These are phyloP conservation scores for Antedon mediterranea DNA, from an alignment of 53 echinoderm and acorn worm species.

Conservation along the genomic window DNA sequence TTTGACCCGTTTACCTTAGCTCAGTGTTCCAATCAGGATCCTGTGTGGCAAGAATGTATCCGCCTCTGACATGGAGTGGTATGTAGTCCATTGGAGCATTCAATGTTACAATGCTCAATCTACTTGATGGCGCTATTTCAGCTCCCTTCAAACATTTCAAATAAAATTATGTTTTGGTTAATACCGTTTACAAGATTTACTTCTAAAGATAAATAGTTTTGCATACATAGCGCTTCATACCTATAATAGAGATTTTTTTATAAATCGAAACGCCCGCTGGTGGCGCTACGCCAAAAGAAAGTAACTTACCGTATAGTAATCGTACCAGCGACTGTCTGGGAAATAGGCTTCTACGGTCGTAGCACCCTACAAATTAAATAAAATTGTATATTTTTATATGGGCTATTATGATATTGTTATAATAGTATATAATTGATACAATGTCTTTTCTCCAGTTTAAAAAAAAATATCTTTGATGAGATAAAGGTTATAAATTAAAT, in stretches of 20 bases:
- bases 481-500: background rate
- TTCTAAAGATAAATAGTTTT: too few species aligned
- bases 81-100: slow-evolving; percentile 30
- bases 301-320: slow-evolving; percentile 53
- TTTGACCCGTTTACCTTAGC: slow-evolving; percentile 2
- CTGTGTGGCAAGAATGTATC: slow-evolving; percentile 24
- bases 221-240: too few species aligned
- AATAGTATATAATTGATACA: too few species aligned
- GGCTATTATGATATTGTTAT: too few species aligned
- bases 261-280: too few species aligned
- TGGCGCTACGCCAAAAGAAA: too few species aligned
- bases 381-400: too few species aligned
- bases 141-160: background rate
- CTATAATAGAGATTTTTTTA: too few species aligned
- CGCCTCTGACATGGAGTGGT: slow-evolving; percentile 24
- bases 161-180: too few species aligned
- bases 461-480: background rate
- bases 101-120: background rate
- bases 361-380: slow-evolving; percentile 13
- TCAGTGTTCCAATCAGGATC: slow-evolving; percentile 14
- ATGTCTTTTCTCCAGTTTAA: too few species aligned
- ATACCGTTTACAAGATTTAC: too few species aligned
- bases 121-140: background rate
- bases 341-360: slow-evolving; percentile 49
- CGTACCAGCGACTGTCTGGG: slow-evolving; percentile 65